Evolutionary conservation across 2,888 invertebrate genomes (phyloP).

Genomic region (Macaria notata): DNA sequence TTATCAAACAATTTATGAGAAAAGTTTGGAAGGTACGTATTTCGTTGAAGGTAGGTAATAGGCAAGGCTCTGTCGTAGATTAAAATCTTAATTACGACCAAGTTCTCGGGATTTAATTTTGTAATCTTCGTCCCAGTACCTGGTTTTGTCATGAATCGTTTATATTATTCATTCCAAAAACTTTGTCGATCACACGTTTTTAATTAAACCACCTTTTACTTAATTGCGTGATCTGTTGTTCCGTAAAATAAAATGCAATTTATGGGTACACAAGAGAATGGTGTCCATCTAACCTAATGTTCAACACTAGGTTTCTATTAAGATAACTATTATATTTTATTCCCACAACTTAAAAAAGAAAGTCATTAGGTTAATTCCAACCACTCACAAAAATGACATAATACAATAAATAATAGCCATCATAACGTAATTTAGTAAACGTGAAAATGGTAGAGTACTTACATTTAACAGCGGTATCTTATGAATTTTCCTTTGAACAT

Average conservation of each 20-base stretch:
- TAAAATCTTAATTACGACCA: conserved; percentile 74
- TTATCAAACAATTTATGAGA: conserved; percentile 62
- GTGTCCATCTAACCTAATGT: too few species aligned
- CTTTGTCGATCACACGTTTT: conserved; percentile 1
- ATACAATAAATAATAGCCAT: background rate
- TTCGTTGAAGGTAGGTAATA: conserved; percentile 42
- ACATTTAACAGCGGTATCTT: conserved; percentile 28
- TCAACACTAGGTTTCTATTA: too few species aligned
- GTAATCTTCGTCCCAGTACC: conserved; percentile 56
- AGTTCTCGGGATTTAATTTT: conserved; percentile 69
- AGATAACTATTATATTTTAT: too few species aligned
- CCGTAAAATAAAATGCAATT: too few species aligned
- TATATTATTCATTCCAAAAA: conserved; percentile 35
- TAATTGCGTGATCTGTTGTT: too few species aligned
- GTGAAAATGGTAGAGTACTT: conserved; percentile 33
- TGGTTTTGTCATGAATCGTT: conserved; percentile 45
- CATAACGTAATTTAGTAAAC: conserved; percentile 34
- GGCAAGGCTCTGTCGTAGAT: conserved; percentile 56
- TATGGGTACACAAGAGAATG: too few species aligned
- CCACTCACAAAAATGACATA: too few species aligned
- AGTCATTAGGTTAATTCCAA: too few species aligned
- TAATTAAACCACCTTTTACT: background rate
- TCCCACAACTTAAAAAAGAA: too few species aligned
- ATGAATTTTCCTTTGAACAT: conserved; percentile 40
- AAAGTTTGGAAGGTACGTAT: conserved; percentile 64